Evolutionary conservation across 2,888 invertebrate species (phyloP).

Genomic region (Cheilosia variabilis): DNA sequence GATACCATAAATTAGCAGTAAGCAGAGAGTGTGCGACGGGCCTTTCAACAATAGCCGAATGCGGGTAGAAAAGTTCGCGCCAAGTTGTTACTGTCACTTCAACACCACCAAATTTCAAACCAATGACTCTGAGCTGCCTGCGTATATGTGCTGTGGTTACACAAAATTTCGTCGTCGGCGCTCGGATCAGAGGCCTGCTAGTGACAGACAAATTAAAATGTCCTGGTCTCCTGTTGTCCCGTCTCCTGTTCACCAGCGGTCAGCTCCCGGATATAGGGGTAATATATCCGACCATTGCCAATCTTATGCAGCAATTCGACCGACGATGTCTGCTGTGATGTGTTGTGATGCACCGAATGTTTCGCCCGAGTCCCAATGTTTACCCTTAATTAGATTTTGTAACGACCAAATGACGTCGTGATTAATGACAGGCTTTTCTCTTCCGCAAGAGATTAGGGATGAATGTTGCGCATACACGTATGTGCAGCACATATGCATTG

Average conservation of each 20-base stretch:
- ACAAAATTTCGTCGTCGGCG: conserved; percentile 62
- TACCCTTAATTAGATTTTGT: conserved; percentile 78
- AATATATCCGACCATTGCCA: conserved; percentile 48
- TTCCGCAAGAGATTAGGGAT: conserved; percentile 74
- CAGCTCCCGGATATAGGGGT: conserved; percentile 66
- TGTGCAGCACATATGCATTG: conserved; percentile 18
- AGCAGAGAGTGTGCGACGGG: conserved; percentile 38
- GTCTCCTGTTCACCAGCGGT: conserved; percentile 66
- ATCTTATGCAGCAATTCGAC: conserved; percentile 47
- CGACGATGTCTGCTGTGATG: conserved; percentile 38
- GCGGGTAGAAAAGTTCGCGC: conserved; percentile 70
- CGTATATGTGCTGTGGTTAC: conserved; percentile 60
- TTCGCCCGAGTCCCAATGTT: conserved; percentile 74
- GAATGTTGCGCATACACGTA: conserved; percentile 56
- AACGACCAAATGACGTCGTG: conserved; percentile 77
- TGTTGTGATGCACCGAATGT: conserved; percentile 66
- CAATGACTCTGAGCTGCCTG: conserved; percentile 61
- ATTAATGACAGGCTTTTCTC: conserved; percentile 76
- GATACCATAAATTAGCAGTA: conserved; percentile 69
- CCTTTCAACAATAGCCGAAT: conserved; percentile 59
- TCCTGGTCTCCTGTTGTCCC: conserved; percentile 51
- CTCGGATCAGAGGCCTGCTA: conserved; percentile 56
- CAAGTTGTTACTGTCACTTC: conserved; percentile 74
- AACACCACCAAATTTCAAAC: conserved; percentile 69
- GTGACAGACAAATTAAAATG: conserved; percentile 76